Evolutionary conservation across 2,113 vertebrate species (phyloP).

Genomic region (Ictidomys tridecemlineatus): DNA sequence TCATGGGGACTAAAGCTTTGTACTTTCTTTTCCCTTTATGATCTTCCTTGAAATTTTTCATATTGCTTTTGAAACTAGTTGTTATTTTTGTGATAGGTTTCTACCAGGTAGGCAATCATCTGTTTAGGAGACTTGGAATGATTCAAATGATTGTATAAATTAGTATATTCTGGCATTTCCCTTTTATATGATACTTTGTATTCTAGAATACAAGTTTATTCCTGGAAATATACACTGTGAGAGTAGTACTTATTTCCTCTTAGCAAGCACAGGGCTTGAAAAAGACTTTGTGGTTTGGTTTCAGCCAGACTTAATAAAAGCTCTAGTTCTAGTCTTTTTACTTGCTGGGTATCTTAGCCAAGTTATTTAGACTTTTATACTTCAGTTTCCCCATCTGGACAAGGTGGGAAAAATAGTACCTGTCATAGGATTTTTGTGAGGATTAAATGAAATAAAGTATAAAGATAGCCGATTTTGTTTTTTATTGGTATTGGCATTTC

Average conservation of each 20-base stretch:
- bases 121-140: slow-evolving; percentile 12
- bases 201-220: slow-evolving; percentile 26
- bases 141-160: slow-evolving; percentile 27
- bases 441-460: slow-evolving; percentile 26
- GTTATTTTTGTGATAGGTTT: background rate
- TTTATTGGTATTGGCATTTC: background rate
- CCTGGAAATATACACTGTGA: slow-evolving; percentile 4
- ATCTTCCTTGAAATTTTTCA: slow-evolving; percentile 25
- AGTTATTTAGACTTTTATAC: slow-evolving; percentile 40
- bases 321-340: background rate
- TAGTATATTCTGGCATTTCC: background rate
- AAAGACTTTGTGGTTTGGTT: slow-evolving; percentile 1
- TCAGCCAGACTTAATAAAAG: background rate
- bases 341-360: background rate
- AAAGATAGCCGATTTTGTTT: background rate
- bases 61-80: slow-evolving; percentile 43
- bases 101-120: background rate
- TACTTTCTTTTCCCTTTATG: background rate
- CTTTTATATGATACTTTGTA: background rate
- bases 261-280: background rate
- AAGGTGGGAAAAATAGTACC: background rate
- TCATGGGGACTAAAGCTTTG: background rate
- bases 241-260: background rate
- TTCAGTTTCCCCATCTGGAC: background rate
- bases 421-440: background rate